Evolutionary conservation across 2,797 vertebrate genomes (phyloP), one percentile per base, ranked within the genome.

Genomic region (Manis crassicaudata): DNA sequence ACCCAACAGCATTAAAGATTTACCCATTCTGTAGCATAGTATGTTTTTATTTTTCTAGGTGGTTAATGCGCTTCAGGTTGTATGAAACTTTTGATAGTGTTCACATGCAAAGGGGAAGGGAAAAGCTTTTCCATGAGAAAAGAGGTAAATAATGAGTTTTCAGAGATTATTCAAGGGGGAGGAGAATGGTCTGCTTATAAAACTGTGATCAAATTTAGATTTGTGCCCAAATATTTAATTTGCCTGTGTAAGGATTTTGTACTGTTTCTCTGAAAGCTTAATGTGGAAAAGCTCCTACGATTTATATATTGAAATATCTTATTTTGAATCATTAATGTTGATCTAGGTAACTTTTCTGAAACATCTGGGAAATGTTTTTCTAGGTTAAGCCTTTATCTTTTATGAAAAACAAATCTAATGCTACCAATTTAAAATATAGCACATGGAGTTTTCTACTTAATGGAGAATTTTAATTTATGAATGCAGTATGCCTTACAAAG

Each of bases 241-340:
- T 88, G 35, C 6, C 13, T 87, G 0, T 79, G 7, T 76, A 70
- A 82, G 16, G 20, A 72, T 95, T 95, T 96, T 50, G 58, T 85
- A 58, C 73, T 91, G n/a, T 81, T 85, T 82, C 12, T 90, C 63
- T 91, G 46, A 81, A 96, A 93, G 87, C 8, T 93, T 88, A 83
- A 77, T 94, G 52, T 62, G n/a, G 29, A 85, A 90, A 93, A 90
- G 52, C 6, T 81, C 12, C 85, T 35, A 43, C 89, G 40, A 83
- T 70, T 70, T 93, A 29, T 79, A n/a, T n/a, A 60, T 63, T 89
- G 54, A 81, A 90, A 52, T 86, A 65, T 35, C 88, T 73, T 13
- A 76, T 82, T 97, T 97, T 87, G 72, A 93, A 70, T n/a, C 40
- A 58, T 82, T 90, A 60, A 58, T 90, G 14, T 92, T 95, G 37